Percentiles rank a stretch among this genome's conserved stretches.
Evolutionary conservation across 2,113 vertebrate genomes (phyloP).

Genomic region (Pelvicachromis taeniatus): DNA sequence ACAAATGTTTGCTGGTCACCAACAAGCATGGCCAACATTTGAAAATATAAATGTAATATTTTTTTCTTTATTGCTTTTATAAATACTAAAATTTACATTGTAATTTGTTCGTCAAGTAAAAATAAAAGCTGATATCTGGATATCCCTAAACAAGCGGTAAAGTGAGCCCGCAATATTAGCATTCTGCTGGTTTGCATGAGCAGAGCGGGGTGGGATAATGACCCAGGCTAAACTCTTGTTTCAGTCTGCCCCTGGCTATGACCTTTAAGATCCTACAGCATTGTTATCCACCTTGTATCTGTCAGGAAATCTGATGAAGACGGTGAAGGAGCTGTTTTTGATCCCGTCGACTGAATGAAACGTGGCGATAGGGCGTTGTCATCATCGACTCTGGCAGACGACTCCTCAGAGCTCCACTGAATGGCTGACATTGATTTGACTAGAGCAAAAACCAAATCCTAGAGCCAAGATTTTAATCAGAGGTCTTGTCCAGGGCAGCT

Average conservation of each 20-base stretch:
- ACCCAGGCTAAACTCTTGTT: neutral
- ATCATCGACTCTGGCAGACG: neutral
- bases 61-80: neutral
- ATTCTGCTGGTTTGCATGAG: neutral
- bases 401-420: neutral
- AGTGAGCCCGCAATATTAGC: neutral
- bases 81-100: neutral
- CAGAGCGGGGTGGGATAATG: neutral
- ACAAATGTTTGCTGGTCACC: too few species aligned
- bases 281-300: neutral
- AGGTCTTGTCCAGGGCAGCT: neutral
- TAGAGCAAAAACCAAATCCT: neutral
- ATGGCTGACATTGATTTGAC: neutral
- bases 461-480: neutral
- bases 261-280: neutral
- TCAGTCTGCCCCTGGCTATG: neutral
- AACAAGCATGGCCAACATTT: neutral
- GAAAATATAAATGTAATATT: neutral
- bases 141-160: accelerated
- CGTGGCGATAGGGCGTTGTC: neutral
- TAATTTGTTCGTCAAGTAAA: neutral
- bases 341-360: neutral
- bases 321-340: neutral
- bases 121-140: neutral
- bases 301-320: neutral